Conservation (phyloP, 2,113 vertebrate species). For the Dasyprocta punctata region DNA sequence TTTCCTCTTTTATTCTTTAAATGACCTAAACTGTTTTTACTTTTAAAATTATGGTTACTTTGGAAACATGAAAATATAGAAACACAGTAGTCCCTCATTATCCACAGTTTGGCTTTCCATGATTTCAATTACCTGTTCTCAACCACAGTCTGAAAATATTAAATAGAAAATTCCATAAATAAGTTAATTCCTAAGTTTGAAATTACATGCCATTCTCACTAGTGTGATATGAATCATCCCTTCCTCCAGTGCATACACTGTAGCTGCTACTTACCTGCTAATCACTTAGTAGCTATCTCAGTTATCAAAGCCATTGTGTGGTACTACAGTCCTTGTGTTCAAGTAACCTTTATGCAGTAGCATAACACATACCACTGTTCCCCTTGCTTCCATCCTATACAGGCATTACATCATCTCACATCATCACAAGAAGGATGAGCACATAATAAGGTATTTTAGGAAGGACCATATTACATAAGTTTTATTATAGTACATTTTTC, state of each 20-base stretch:
- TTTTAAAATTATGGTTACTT: not conserved
- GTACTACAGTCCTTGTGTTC: not conserved
- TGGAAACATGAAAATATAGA: not conserved
- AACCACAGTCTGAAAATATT: not conserved
- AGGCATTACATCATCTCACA: not conserved
- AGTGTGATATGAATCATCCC: not conserved
- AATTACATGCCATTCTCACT: not conserved
- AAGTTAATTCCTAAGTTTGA: not conserved
- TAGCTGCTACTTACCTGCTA: not conserved
- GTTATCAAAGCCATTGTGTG: not conserved
- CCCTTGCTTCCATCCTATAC: not conserved
- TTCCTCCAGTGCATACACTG: not conserved
- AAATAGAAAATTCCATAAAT: not conserved
- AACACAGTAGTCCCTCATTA: not conserved
- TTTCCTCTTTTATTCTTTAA: not conserved
- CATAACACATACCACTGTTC: not conserved
- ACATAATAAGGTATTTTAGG: not conserved
- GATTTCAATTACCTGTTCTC: not conserved
- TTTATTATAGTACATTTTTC: not conserved
- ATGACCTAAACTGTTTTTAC: not conserved
- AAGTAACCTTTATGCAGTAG: not conserved
- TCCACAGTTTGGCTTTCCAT: not conserved
- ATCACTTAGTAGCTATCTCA: not conserved
- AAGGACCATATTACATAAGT: not conserved
- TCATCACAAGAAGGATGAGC: not conserved